Base-by-base conservation (phyloP, 2,797 vertebrate genomes). In the Pachyuromys duprasi region DNA sequence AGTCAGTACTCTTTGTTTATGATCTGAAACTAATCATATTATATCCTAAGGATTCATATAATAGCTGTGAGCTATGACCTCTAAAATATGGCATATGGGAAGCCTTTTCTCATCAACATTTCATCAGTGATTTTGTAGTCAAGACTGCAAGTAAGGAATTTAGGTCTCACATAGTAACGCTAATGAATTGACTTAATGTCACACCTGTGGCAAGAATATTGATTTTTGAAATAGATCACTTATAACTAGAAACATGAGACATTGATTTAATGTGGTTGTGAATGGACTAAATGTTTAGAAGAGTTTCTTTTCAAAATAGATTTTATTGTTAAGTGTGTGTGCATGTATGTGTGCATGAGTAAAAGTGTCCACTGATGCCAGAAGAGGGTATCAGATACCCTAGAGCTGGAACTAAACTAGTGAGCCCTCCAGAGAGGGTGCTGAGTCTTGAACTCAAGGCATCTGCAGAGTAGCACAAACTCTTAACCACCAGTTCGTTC, bases 161-260 rank as follows among this genome's bases (percentile, higher is more conserved):
- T 33, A 45, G 22, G 24, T 62, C 15, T 95, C 33, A 70, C 26
- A 33, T 33, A 31, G 17, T 53, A 84, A 78, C 2, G 45, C 87
- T 87, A 94, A 18, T 70, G 2, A 90, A 94, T 88, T 74, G n/a
- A 78, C 33, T 86, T 86, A n/a, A 26, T n/a, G 15, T 67, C 67
- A 84, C 20, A 81, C 5, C 69, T 17, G 22, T 79, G 86, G 82
- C 31, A 22, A 5, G 24, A 80, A 88, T 89, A 26, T n/a, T 89
- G 67, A 55, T 36, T 55, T 90, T 63, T 62, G 31, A 45, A 57
- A 22, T 31, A 45, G 3, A 69, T 70, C 45, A 7, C 53, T 93
- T 42, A 83, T 36, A 60, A 63, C 18, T 83, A 3, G 49, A 45
- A 83, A n/a, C 4, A 57, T 4, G 36, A 36, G 8, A 4, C 8